Evolutionary conservation across 2,113 vertebrate species (phyloP), one percentile per base, ranked within the genome.

Genomic region (Oreochromis niloticus): DNA sequence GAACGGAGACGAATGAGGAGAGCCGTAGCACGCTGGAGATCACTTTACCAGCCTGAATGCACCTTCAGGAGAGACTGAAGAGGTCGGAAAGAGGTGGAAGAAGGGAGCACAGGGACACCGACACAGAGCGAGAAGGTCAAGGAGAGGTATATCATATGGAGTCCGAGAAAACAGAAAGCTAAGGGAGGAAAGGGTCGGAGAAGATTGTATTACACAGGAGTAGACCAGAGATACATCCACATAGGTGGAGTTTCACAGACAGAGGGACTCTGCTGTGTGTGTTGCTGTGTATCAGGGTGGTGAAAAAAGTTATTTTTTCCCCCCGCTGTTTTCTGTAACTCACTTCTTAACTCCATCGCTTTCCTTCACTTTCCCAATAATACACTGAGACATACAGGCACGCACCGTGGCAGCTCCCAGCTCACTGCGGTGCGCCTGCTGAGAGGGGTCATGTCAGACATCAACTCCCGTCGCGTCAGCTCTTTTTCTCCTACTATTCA

Each of bases 381-480:
- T 84, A 89, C 75, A 86, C 81, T 61, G 87, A 94, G 32, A 91
- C 90, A 93, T 91, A 90, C 84, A 90, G 80, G 90, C 87, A 81
- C 85, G 86, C 89, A 87, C 89, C 89, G 85, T 89, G 32, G 93
- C 92, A 92, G 87, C 3, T 92, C 94, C 93, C 94, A 95, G 95
- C 91, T 92, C 93, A 96, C 93, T 56, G 90, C 48, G 19, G 95
- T 80, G 95, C 55, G 81, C 97, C 95, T 88, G 95, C 97, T 97
- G 96, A 94, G 96, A 95, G 96, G 95, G 97, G 96, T 97, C 96
- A 93, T 97, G 96, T 97, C 97, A 98, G 96, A 97, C 97, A 98
- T 97, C 96, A 95, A 91, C 97, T 96, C 96, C 95, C 96, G 95
- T 95, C 95, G 97, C 84, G 95, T 93, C 95, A 88, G 93, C 94